Conservation (phyloP, 1,140 invertebrate genomes). For the Drosophila malerkotliana region DNA sequence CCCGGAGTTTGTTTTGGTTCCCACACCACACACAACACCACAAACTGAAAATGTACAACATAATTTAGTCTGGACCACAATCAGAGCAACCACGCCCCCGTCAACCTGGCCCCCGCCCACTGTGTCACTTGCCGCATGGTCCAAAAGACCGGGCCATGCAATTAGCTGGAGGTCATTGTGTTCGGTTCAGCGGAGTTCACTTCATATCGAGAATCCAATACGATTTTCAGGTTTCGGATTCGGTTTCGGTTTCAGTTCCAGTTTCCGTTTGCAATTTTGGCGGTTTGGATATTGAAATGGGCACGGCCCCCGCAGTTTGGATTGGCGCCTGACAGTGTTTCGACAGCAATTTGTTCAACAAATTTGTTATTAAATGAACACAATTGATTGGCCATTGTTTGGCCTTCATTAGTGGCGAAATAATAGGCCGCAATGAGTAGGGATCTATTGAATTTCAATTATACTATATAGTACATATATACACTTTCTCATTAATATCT, state of each 20-base stretch:
- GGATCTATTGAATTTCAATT: background rate
- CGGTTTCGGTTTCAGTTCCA: slow-evolving; percentile 5
- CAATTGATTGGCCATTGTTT: slow-evolving; percentile 66
- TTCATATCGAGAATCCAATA: slow-evolving; percentile 3
- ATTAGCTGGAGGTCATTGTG: slow-evolving; percentile 76
- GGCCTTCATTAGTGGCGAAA: slow-evolving; percentile 39
- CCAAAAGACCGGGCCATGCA: slow-evolving; percentile 44
- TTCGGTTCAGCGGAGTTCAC: slow-evolving; percentile 38
- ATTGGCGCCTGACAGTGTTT: slow-evolving; percentile 56
- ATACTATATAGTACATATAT: too few species aligned
- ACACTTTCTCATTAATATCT: too few species aligned
- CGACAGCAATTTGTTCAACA: slow-evolving; percentile 62
- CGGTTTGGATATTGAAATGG: slow-evolving; percentile 61
- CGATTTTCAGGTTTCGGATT: slow-evolving; percentile 17
- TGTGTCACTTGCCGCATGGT: slow-evolving; percentile 42
- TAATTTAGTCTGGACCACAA: slow-evolving; percentile 31
- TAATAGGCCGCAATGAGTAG: background rate
- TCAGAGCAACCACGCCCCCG: slow-evolving; percentile 8
- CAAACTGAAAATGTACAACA: slow-evolving; percentile 38
- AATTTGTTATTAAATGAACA: slow-evolving; percentile 66
- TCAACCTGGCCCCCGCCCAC: background rate
- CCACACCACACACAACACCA: too few species aligned
- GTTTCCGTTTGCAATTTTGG: slow-evolving; percentile 48
- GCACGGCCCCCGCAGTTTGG: slow-evolving; percentile 47
- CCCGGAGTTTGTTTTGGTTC: too few species aligned